Evolutionary conservation across 2,888 invertebrate species (phyloP), one percentile per base, ranked within the genome.

Genomic region (Choreutis nemorana): DNA sequence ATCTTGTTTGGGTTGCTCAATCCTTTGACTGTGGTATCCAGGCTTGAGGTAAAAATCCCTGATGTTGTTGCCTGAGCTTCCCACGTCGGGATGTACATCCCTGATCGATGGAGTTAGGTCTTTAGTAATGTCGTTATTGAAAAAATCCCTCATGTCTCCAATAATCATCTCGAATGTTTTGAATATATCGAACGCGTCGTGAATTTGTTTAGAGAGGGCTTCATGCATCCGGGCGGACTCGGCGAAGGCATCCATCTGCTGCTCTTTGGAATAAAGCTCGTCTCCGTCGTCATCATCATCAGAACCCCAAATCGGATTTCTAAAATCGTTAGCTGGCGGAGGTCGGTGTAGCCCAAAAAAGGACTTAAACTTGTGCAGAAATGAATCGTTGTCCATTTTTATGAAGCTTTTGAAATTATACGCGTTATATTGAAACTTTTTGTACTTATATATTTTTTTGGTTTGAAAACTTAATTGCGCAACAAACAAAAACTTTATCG

Each of bases 301-400:
- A 3, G 68, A 63, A 29, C 61, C 65, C 77, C 78, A 77, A 41
- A 78, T 73, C 3, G 78, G 78, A 43, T 78, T 78, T 27, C 78
- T 62, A 42, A 78, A 78, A 40, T 77, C 73, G 36, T 73, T 78
- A 42, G 53, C 50, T 13, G 71, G 73, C 20, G 64, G 58, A 29
- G 65, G 57, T 26, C 50, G 47, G 14, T 44, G 44, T 16, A 72
- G 22, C 14, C 77, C 77, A 31, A 78, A 55, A 48, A 75, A 72
- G 15, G 55, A 42, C 14, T 59, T 56, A 26, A 78, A 36, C 45
- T 52, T 68, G 30, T 65, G 60, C 62, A 72, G 61, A 33, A 77
- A 60, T 18, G 52, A 46, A 25, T 44, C 48, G 28, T 39, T 48
- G 14, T 55, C 14, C 36, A 36, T 36, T 8, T 9, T 7, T 7